Evolutionary conservation across 2,888 invertebrate genomes (phyloP).

Genomic region (Erebia palarica): DNA sequence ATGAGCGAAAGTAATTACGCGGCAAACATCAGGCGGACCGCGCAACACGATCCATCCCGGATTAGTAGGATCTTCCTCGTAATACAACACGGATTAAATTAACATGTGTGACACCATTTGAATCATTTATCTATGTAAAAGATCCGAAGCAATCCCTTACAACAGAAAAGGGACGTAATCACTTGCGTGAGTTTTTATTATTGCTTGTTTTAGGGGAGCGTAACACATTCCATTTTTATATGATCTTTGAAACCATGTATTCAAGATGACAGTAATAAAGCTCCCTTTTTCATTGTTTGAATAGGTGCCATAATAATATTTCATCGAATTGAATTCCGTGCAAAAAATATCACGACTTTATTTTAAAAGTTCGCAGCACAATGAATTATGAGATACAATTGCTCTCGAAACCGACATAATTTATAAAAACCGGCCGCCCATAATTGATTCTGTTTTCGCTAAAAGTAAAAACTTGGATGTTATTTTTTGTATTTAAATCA

Average conservation of each 20-base stretch:
- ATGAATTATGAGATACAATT: conserved; percentile 9
- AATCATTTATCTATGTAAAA: conserved; percentile 76
- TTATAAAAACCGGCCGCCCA: conserved; percentile 11
- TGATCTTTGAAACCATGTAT: conserved; percentile 57
- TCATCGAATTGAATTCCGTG: conserved; percentile 16
- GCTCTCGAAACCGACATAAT: conserved; percentile 11
- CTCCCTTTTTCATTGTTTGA: conserved; percentile 37
- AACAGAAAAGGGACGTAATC: conserved; percentile 73
- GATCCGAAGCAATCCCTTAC: conserved; percentile 74
- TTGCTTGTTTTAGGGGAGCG: conserved; percentile 60
- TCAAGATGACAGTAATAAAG: conserved; percentile 51
- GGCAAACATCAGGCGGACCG: conserved; percentile 67
- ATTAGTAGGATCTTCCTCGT: conserved; percentile 72
- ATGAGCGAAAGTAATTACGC: conserved; percentile 67
- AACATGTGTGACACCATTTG: conserved; percentile 72
- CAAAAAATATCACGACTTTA: conserved; percentile 8
- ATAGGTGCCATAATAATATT: conserved; percentile 14
- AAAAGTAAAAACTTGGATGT: conserved; percentile 11
- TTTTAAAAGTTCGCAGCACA: conserved; percentile 10
- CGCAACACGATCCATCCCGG: conserved; percentile 65
- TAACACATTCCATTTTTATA: conserved; percentile 61
- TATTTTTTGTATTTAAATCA: conserved; percentile 7
- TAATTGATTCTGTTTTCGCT: conserved; percentile 18
- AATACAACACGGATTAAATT: conserved; percentile 73
- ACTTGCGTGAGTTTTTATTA: conserved; percentile 68